These are phyloP conservation scores for Malurus splendens DNA, from an alignment of 2,797 vertebrate genomes.

Conservation along the genomic window DNA sequence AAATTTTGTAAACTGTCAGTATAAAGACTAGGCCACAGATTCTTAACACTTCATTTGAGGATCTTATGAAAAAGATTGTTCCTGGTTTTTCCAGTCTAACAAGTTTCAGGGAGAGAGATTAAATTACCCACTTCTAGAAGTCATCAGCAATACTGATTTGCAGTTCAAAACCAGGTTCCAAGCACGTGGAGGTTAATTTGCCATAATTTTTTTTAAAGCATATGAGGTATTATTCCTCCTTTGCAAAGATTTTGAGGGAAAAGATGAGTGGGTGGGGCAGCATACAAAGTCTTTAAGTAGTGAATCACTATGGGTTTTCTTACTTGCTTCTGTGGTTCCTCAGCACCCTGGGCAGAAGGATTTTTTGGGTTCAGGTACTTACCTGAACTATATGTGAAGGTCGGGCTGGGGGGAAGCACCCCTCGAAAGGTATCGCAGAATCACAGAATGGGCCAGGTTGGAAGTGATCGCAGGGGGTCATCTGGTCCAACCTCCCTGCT, in stretches of 20 bases:
- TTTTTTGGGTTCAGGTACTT: background rate
- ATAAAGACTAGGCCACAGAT: rapidly evolving
- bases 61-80: background rate
- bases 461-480: background rate
- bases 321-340: background rate
- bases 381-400: rapidly evolving
- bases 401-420: background rate
- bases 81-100: background rate
- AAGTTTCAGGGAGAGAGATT: background rate
- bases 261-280: rapidly evolving
- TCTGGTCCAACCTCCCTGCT: background rate
- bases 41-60: background rate
- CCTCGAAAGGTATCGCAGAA: background rate
- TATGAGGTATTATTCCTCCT: background rate
- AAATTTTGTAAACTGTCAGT: background rate
- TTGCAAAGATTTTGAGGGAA: background rate
- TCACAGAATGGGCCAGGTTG: background rate
- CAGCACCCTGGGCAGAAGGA: background rate
- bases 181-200: background rate
- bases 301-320: too few species aligned
- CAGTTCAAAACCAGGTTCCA: background rate
- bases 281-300: background rate
- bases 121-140: background rate
- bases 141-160: rapidly evolving
- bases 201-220: rapidly evolving